Conservation (phyloP, 2,113 vertebrate species). For the Callorhinus ursinus region DNA sequence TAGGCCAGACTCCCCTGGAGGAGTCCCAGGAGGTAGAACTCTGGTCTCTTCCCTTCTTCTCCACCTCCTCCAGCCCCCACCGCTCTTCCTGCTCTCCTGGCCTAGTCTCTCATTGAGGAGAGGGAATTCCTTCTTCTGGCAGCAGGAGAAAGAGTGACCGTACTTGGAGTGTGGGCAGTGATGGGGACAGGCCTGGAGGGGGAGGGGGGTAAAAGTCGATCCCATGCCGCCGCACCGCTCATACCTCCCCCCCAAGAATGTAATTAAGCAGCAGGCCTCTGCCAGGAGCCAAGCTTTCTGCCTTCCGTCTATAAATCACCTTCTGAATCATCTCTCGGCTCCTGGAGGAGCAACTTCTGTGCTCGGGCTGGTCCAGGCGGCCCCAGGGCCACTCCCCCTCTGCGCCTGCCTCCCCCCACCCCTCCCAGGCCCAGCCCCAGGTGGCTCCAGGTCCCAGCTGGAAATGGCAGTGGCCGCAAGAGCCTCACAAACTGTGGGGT, state of each 20-base stretch:
- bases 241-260: constrained; percentile 76
- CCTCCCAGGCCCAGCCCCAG: background rate
- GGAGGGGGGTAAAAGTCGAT: background rate
- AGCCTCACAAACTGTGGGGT: background rate
- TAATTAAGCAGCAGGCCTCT: constrained; percentile 80
- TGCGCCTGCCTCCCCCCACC: background rate
- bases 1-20: background rate
- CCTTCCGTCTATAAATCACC: constrained; percentile 83
- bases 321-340: constrained; percentile 80
- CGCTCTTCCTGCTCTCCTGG: background rate
- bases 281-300: constrained; percentile 82
- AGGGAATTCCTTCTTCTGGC: background rate
- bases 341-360: constrained; percentile 70
- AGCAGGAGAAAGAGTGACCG: background rate
- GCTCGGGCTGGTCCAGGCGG: constrained; percentile 61
- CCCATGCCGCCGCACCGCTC: constrained; percentile 23
- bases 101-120: background rate
- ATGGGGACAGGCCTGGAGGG: constrained; percentile 10
- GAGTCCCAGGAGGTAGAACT: background rate
- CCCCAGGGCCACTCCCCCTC: constrained; percentile 58
- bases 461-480: constrained; percentile 23
- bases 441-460: constrained; percentile 27
- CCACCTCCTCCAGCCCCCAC: background rate
- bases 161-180: background rate
- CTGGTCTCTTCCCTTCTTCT: background rate